These are phyloP conservation scores for Nematostella vectensis DNA, from an alignment of 92 coral and sea anemone species.

Conservation along the genomic window DNA sequence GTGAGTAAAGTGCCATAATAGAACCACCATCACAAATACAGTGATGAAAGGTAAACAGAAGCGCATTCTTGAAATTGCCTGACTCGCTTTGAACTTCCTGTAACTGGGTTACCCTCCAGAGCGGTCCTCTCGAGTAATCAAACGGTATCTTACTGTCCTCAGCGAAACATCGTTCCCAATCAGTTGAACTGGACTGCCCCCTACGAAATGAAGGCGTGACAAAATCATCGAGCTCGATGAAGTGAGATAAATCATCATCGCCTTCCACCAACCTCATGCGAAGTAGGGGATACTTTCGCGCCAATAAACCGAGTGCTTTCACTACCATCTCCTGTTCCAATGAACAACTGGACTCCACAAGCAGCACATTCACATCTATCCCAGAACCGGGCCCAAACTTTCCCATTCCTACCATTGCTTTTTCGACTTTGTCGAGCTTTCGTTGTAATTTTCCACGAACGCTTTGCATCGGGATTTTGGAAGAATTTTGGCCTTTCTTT, in stretches of 20 bases:
- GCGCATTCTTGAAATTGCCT: background rate
- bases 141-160: constrained; percentile 17
- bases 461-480: background rate
- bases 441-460: constrained; percentile 11
- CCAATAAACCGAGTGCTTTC: constrained; percentile 10
- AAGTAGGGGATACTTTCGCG: constrained; percentile 18
- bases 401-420: background rate
- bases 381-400: background rate
- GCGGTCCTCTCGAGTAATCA: constrained; percentile 13
- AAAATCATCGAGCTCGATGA: constrained; percentile 17
- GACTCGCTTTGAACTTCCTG: constrained; percentile 1
- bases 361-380: constrained; percentile 10
- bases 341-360: constrained; percentile 10
- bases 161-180: constrained; percentile 18
- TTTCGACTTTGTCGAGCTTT: constrained; percentile 8
- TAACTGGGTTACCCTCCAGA: constrained; percentile 22
- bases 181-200: background rate
- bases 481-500: too few species aligned
- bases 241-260: background rate
- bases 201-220: constrained; percentile 3
- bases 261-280: constrained; percentile 20
- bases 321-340: constrained; percentile 7
- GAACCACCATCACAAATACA: constrained; percentile 20
- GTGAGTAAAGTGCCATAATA: constrained; percentile 21
- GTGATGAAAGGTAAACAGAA: constrained; percentile 21